Evolutionary conservation across 1,140 invertebrate species (phyloP), one percentile per base, ranked within the genome.

Genomic region (Drosophila sechellia): DNA sequence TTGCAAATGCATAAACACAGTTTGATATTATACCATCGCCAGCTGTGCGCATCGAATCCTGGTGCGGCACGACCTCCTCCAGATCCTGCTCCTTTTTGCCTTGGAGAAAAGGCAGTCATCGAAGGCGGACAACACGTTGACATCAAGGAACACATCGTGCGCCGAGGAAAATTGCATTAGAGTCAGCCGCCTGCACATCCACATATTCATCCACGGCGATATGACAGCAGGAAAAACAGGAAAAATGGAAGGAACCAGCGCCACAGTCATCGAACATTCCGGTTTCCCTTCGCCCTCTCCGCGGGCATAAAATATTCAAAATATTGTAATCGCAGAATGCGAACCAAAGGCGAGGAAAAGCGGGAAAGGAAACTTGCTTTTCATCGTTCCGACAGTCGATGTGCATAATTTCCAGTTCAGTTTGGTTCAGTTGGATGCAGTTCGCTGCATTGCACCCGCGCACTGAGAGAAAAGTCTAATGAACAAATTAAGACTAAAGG

Each of bases 1-100:
- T 87, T 83, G 84, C 66, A 87, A 87, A 87, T 87, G 79, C 84
- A 87, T 87, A 87, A 87, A 87, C 83, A 87, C 83, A 87, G 78
- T 86, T 83, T 83, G 75, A 87, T 89, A 89, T 87, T 87, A 87
- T 87, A 87, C 83, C 79, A 87, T 53, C 55, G 76, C 79, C 83
- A 87, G 83, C 79, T 87, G 83, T 55, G 78, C 81, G 58, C 81
- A 87, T 78, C 80, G 64, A 77, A 81, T 86, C 48, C 74, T 39
- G 66, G 50, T 43, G 72, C 52, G 20, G 37, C 72, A 45, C 6
- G 40, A 3, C 4, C 52, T 4, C 11, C 45, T 37, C 5, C 8
- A 5, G 31, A 20, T 53, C 11, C 66, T 40, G 17, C 42, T 40
- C 17, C 25, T 13, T 15, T n/a, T 13, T 15, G 37, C 46, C 46